Percentiles rank a stretch among this genome's conserved stretches.
phyloP scores from a whole-genome alignment of 2,888 invertebrate species.

The Campoplex nolae region DNA sequence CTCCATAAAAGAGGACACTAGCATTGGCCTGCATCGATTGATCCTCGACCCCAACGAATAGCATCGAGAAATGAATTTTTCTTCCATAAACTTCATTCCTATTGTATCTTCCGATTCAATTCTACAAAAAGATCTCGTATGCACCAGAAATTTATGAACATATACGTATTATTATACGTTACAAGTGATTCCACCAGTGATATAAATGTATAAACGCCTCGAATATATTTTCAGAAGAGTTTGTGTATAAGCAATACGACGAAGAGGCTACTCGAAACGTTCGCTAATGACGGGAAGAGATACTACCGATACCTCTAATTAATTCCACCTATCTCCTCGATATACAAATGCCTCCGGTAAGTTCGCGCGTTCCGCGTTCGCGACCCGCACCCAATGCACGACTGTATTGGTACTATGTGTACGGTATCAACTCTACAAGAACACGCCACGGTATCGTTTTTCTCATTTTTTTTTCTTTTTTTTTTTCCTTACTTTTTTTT shows the following conservation, averaged over 20 bases:
- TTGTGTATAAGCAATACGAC: slow-evolving; percentile 67
- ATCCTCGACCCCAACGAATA: not conserved
- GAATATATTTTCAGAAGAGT: slow-evolving; percentile 66
- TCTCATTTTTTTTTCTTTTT: not conserved
- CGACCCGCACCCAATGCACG: slow-evolving; percentile 49
- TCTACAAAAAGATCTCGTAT: not conserved
- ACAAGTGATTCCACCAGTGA: slow-evolving; percentile 10
- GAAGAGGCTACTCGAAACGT: slow-evolving; percentile 76
- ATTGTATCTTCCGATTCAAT: not conserved
- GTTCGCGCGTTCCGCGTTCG: slow-evolving; percentile 55
- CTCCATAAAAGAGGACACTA: not conserved
- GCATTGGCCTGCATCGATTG: slow-evolving; percentile 2
- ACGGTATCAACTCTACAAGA: slow-evolving; percentile 10
- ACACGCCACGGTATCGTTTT: slow-evolving; percentile 27
- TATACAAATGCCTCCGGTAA: slow-evolving; percentile 80
- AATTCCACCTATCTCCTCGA: slow-evolving; percentile 83
- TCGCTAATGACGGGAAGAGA: slow-evolving; percentile 83
- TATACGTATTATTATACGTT: not conserved
- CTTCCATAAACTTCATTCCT: not conserved
- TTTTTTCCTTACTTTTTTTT: not conserved
- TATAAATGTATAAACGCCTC: slow-evolving; percentile 30
- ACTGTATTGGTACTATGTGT: slow-evolving; percentile 27
- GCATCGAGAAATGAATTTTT: not conserved
- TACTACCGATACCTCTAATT: slow-evolving; percentile 84
- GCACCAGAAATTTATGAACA: not conserved